Base-by-base conservation (phyloP, 2,888 invertebrate genomes). In the Macrosiphum euphorbiae region DNA sequence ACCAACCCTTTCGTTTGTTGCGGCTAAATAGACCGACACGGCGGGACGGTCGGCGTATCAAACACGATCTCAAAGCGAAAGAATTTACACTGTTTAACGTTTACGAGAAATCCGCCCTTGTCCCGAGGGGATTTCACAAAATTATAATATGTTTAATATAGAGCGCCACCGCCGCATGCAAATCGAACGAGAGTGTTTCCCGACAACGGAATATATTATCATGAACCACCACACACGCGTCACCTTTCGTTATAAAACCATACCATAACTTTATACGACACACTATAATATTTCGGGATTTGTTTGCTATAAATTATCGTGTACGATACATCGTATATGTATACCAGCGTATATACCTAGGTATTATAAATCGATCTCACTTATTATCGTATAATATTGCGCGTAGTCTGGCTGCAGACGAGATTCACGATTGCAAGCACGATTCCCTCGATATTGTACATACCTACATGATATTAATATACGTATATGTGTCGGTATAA, bases 41-140 rank as follows among this genome's bases (percentile, higher is more conserved):
- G 50, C 35, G 28, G 61, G 87, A 87, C 35, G 13, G 92, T 87
- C 88, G 88, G 87, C 78, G 78, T 92, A 88, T 92, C 92, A 61
- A 50, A 92, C 92, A 92, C 92, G 92, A 92, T 92, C 92, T 92
- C 67, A 87, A 58, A 92, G 50, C 35, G 13, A 50, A 87, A 50
- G 87, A 88, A 92, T 92, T 47, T 92, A 86, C 61, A 92, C 87
- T 28, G 35, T 87, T 87, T 47, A 87, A 92, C 92, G 50, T 92
- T 92, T 92, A 87, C 67, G n/a, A 58, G 87, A 88, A 87, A 92
- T 87, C 92, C 92, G 92, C 92, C 92, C 92, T 92, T 87, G 87
- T 88, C 92, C 87, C 61, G 92, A 35, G 87, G 92, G 92, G 61
- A 88, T 87, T 88, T 67, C 50, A 92, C 47, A 47, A 87, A 92